Evolutionary conservation across 2,888 invertebrate species (phyloP).

Genomic region (Boloria selene): DNA sequence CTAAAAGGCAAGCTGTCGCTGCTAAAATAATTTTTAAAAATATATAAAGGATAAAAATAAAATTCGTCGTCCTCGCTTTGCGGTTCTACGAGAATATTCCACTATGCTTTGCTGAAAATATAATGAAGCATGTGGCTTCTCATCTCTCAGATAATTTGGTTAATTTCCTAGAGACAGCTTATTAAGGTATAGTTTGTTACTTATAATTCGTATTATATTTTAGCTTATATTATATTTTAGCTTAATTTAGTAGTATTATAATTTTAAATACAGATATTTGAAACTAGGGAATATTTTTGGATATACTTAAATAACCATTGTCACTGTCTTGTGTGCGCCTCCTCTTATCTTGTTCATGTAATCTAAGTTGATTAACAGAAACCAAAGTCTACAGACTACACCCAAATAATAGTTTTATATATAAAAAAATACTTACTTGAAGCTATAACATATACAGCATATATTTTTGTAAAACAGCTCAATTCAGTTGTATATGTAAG

Average conservation of each 20-base stretch:
- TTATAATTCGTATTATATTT: too few species aligned
- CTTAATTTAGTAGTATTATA: too few species aligned
- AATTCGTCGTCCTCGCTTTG: conserved; percentile 2
- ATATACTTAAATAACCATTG: too few species aligned
- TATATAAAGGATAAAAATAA: conserved; percentile 8
- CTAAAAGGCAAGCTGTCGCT: conserved; percentile 15
- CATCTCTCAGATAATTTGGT: neutral
- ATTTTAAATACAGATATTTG: too few species aligned
- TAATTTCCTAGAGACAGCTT: too few species aligned
- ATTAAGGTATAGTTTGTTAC: too few species aligned
- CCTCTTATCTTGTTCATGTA: too few species aligned
- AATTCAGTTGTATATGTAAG: conserved; percentile 23
- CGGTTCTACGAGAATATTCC: conserved; percentile 14
- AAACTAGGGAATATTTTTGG: too few species aligned
- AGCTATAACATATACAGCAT: neutral
- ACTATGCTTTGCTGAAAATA: conserved; percentile 1
- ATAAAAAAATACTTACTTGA: conserved; percentile 1
- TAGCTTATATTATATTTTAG: too few species aligned
- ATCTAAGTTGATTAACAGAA: neutral
- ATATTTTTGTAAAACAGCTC: conserved; percentile 25
- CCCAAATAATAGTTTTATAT: neutral
- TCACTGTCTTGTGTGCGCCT: too few species aligned
- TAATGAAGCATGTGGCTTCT: neutral
- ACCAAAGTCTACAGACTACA: neutral
- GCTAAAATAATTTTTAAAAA: conserved; percentile 3